These are phyloP conservation scores for Erebia epiphron DNA, from an alignment of 2,888 invertebrate genomes.

Conservation along the genomic window DNA sequence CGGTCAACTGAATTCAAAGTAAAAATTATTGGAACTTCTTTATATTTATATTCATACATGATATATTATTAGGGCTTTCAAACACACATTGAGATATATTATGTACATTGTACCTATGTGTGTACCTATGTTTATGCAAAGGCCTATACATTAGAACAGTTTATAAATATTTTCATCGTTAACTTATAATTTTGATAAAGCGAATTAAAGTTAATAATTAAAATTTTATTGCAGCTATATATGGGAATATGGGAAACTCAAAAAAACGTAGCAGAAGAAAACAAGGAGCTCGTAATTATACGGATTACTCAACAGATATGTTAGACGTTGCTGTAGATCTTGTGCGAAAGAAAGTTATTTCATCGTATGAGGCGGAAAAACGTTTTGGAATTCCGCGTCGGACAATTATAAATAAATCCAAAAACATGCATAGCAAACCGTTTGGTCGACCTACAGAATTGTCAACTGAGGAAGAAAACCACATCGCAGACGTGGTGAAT, in stretches of 20 bases:
- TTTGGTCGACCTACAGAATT: constrained; percentile 36
- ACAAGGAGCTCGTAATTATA: not conserved
- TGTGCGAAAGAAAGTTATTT: constrained; percentile 24
- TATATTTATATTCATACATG: too few species aligned
- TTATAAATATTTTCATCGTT: not conserved
- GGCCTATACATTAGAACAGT: too few species aligned
- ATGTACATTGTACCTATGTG: too few species aligned
- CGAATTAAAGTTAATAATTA: not conserved
- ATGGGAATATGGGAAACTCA: constrained; percentile 19
- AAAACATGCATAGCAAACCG: constrained; percentile 31
- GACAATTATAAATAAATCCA: constrained; percentile 37
- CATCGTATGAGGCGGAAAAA: constrained; percentile 35
- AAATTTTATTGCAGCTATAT: constrained; percentile 19
- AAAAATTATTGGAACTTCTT: too few species aligned
- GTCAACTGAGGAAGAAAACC: constrained; percentile 36
- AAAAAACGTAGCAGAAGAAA: constrained; percentile 29
- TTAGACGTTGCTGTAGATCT: constrained; percentile 27
- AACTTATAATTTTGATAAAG: not conserved
- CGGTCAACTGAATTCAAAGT: too few species aligned
- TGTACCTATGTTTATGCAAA: too few species aligned
- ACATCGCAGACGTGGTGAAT: constrained; percentile 35
- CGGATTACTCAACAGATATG: constrained; percentile 16
- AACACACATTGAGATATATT: too few species aligned
- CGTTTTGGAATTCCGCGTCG: constrained; percentile 38
- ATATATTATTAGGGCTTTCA: too few species aligned